Conservation (phyloP, 2,888 invertebrate genomes). For the Rhamphomyia laevipes region DNA sequence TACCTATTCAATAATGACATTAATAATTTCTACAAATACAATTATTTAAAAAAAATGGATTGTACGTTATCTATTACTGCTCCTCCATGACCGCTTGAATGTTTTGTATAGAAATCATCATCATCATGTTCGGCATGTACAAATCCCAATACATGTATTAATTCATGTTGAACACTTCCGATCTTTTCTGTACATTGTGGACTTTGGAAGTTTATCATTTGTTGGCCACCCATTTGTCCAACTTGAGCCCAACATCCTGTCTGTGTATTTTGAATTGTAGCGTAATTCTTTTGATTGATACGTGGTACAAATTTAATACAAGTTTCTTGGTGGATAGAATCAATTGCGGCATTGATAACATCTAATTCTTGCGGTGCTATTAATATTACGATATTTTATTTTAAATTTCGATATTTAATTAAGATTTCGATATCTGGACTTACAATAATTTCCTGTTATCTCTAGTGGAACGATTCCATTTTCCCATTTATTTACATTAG, state of each 20-base stretch:
- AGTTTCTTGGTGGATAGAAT: slow-evolving; percentile 56
- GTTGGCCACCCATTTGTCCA: slow-evolving; percentile 44
- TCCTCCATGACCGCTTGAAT: too few species aligned
- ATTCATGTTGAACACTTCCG: slow-evolving; percentile 60
- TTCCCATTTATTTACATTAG: too few species aligned
- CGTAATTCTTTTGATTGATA: slow-evolving; percentile 46
- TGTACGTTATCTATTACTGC: too few species aligned
- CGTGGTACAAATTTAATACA: slow-evolving; percentile 52
- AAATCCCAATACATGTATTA: slow-evolving; percentile 62
- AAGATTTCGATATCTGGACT: too few species aligned
- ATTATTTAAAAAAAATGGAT: too few species aligned
- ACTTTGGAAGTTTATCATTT: slow-evolving; percentile 15
- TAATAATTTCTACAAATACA: too few species aligned
- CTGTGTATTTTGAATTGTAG: slow-evolving; percentile 47
- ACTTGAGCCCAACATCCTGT: slow-evolving; percentile 68
- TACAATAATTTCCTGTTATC: too few species aligned
- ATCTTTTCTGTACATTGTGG: slow-evolving; percentile 49
- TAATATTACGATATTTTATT: too few species aligned
- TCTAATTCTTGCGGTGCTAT: slow-evolving; percentile 2
- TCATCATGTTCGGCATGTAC: slow-evolving; percentile 41
- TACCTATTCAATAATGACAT: too few species aligned
- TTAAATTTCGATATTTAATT: too few species aligned
- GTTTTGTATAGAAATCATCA: too few species aligned
- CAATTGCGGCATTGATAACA: slow-evolving; percentile 41
- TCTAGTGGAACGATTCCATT: too few species aligned